These are phyloP conservation scores for Catharus ustulatus DNA, from an alignment of 2,797 vertebrate species.

Conservation along the genomic window DNA sequence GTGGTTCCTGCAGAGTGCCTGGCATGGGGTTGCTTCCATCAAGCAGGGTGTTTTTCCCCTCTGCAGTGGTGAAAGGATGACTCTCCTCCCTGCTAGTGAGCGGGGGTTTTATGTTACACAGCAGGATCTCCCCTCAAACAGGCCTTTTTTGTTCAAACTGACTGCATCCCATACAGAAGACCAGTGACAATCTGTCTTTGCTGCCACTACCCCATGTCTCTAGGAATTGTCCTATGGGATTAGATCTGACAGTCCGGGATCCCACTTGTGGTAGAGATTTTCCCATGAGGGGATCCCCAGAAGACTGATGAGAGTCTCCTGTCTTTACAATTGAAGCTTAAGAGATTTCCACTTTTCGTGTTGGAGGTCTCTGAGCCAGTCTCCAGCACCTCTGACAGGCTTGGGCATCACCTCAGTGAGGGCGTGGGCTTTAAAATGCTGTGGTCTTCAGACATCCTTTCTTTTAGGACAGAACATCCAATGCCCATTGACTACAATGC, in stretches of 20 bases:
- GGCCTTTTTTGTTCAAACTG: background rate
- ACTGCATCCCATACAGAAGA: background rate
- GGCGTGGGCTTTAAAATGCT: background rate
- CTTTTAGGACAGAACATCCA: background rate
- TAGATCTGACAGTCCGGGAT: slow-evolving; percentile 5
- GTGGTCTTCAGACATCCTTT: background rate
- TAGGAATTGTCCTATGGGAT: background rate
- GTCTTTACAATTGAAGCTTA: background rate
- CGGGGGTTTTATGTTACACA: background rate
- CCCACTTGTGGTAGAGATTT: background rate
- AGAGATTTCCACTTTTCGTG: background rate
- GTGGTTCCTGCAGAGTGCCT: background rate
- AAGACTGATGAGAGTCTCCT: background rate
- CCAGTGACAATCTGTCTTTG: background rate
- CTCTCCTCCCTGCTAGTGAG: background rate
- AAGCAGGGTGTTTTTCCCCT: background rate
- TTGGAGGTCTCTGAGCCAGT: background rate
- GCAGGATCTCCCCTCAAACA: background rate
- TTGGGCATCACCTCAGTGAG: background rate
- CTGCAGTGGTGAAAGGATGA: background rate
- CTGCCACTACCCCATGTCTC: background rate
- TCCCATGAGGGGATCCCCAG: background rate
- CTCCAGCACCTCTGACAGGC: background rate
- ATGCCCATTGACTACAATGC: background rate
- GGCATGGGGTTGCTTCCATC: background rate